These are phyloP conservation scores for Microctonus hyperodae DNA, from an alignment of 2,888 invertebrate genomes.

Conservation along the genomic window DNA sequence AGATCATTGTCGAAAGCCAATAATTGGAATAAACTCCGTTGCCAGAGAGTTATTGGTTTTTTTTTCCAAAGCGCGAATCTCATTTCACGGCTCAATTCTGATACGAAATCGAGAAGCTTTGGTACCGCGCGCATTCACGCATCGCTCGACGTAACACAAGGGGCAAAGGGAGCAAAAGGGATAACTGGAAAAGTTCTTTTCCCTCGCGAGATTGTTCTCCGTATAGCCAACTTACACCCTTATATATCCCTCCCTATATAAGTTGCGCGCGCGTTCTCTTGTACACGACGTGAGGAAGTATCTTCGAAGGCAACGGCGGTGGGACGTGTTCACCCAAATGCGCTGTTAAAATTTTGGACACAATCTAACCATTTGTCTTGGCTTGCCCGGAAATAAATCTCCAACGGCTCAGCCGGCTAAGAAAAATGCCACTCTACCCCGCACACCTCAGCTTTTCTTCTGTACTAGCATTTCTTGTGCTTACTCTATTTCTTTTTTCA, in stretches of 20 bases:
- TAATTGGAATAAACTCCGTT: constrained; percentile 59
- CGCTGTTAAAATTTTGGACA: constrained; percentile 82
- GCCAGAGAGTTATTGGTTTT: constrained; percentile 3
- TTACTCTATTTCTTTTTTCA: constrained; percentile 25
- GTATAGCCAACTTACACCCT: constrained; percentile 21
- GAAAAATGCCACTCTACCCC: constrained; percentile 66
- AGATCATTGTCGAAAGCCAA: constrained; percentile 52
- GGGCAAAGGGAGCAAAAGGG: constrained; percentile 40
- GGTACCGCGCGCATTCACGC: constrained; percentile 47
- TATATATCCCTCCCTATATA: constrained; percentile 34
- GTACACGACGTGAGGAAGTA: constrained; percentile 63
- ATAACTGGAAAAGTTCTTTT: constrained; percentile 63
- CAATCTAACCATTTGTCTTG: constrained; percentile 81
- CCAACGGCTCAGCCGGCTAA: constrained; percentile 65
- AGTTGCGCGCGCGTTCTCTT: constrained; percentile 35
- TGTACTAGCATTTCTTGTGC: constrained; percentile 20
- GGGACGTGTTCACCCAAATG: constrained; percentile 67
- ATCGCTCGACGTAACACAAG: constrained; percentile 22
- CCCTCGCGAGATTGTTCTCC: constrained; percentile 33
- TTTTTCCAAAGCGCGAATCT: constrained; percentile 47
- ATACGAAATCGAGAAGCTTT: constrained; percentile 55
- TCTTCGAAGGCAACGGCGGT: constrained; percentile 59
- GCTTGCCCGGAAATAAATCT: constrained; percentile 77
- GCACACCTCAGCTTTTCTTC: constrained; percentile 32
- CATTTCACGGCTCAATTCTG: constrained; percentile 64